Evolutionary conservation across 2,113 vertebrate genomes (phyloP), one percentile per base, ranked within the genome.

Genomic region (Gambusia affinis): DNA sequence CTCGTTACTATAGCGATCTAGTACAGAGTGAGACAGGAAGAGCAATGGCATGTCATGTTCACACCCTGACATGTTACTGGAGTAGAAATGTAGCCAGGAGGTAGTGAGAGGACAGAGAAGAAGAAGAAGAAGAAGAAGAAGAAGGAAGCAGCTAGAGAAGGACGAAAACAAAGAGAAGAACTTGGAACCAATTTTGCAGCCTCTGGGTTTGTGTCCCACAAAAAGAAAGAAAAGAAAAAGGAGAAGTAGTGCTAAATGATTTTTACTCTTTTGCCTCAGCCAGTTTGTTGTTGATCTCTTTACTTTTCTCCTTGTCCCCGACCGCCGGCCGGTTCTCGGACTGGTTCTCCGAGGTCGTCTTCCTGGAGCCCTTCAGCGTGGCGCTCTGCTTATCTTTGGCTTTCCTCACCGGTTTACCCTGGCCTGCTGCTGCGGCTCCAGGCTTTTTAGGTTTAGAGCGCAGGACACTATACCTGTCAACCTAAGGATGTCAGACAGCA

Each of bases 251-350:
- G 88, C 92, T 92, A 80, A 94, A 94, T 95, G 94, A 94, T 95
- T 96, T 96, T 99, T 98, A 99, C 97, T 99, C 97, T 98, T 99
- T 99, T 72, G 98, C 98, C 94, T 99, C 98, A 94, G 98, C 98
- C 96, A 99, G 95, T 97, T 99, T 99, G 97, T 99, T 99, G 97
- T 99, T 99, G 93, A 98, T 98, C 97, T 99, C 97, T 96, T 97
- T 97, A 93, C 97, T 98, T 94, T 97, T 97, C 96, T 99, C 97
- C 96, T 97, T 97, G 92, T 91, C 92, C 85, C 87, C 94, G 83
- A 86, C 95, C 22, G 96, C 95, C 1, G 96, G 93, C 47, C 87
- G 95, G 82, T 92, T 73, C 39, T 95, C 86, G 1, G 92, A 79
- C 86, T 94, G 92, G 90, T 95, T 97, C 3, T 95, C 82, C 0